Percentiles rank a stretch among this genome's conserved stretches.
These are phyloP conservation scores for Anguilla pacifica DNA, from an alignment of 2,797 vertebrate genomes.

Conservation along the genomic window DNA sequence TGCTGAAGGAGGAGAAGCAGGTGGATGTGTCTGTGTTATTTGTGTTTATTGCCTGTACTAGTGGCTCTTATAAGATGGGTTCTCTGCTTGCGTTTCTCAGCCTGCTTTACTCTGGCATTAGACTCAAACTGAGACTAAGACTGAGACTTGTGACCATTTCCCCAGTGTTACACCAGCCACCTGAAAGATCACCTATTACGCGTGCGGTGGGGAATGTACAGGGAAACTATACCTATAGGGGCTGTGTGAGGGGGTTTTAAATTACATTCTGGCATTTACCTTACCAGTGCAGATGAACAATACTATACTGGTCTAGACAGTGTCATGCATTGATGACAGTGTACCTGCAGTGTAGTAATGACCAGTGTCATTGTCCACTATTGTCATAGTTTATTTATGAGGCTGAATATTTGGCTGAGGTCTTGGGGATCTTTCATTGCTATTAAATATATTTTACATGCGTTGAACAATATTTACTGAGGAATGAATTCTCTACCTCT, in stretches of 20 bases:
- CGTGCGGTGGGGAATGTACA: background rate
- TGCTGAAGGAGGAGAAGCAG: too few relatives aligned
- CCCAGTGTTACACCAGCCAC: background rate
- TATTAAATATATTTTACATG: too few relatives aligned
- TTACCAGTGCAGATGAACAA: background rate
- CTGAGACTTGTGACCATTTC: background rate
- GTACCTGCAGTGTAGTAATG: background rate
- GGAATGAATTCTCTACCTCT: background rate
- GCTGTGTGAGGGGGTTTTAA: background rate
- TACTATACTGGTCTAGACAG: background rate
- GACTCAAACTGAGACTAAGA: background rate
- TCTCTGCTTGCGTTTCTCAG: background rate
- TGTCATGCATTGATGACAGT: background rate
- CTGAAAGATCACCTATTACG: background rate
- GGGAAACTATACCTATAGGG: background rate
- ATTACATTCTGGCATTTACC: background rate
- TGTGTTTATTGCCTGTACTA: background rate
- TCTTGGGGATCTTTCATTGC: too few relatives aligned
- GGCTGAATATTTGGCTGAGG: background rate
- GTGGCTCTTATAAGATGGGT: background rate
- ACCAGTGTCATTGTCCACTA: background rate
- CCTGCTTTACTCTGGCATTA: background rate
- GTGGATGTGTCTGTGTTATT: background rate
- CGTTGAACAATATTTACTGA: background rate
- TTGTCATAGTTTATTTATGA: background rate